Evolutionary conservation across 2,888 invertebrate species (phyloP), one percentile per base, ranked within the genome.

Genomic region (Oscheius sp.): DNA sequence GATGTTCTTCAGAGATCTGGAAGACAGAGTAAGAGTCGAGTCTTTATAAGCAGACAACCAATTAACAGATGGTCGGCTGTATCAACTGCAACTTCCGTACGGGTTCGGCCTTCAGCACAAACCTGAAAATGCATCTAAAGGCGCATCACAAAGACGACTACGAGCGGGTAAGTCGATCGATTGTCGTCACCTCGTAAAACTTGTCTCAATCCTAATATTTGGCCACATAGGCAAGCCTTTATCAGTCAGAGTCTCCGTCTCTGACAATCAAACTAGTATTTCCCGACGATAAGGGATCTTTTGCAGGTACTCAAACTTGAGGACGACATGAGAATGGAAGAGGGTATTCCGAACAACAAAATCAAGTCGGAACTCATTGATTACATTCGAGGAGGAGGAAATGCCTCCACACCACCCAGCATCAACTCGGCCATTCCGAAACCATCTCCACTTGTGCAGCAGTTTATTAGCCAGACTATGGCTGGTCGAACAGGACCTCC

Each of bases 141-240:
- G 85, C 85, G 10, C 86, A 86, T 70, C 86, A 86, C 78, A 84
- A 86, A 55, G 85, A 84, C 32, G 84, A 84, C 55, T 84, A 84
- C 57, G 78, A 83, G 62, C 76, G 80, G 72, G 84, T 84, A n/a
- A 21, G 74, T 37, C 21, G 29, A 29, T 29, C n/a, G 32, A 58
- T 58, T 13, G n/a, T 33, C 21, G 21, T 21, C 21, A 21, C 21
- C 58, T 58, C 58, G 3, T 11, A 60, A 60, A 29, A 60, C 37
- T 60, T 10, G 60, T 37, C 35, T 35, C 35, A 60, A 62, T 62
- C 62, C 62, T 62, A 62, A 62, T 62, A 62, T 62, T 62, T 62
- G 62, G 62, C 62, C 60, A 60, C 60, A 33, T 11, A 9, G 55
- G 29, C 21, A 9, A 55, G 21, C 32, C 55, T 68, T 68, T 68